Percentiles rank a stretch among this genome's conserved stretches.
These are phyloP conservation scores for Danionella dracula DNA, from an alignment of 2,797 vertebrate genomes.

Conservation along the genomic window DNA sequence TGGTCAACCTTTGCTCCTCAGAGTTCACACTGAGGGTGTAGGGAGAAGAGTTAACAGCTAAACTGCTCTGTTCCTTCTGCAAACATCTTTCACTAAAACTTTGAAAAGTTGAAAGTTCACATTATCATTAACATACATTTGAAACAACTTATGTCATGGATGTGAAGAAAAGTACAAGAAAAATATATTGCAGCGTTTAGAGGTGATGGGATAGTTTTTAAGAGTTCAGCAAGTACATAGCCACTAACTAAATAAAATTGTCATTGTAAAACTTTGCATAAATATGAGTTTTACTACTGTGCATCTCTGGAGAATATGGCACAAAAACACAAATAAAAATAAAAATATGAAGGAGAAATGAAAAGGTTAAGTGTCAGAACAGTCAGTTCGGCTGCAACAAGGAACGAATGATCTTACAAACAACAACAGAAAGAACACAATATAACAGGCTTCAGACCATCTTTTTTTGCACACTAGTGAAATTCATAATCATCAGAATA, in stretches of 20 bases:
- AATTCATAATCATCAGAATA: no score
- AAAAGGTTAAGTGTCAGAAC: background rate
- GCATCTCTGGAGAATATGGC: no score
- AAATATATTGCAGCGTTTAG: slow-evolving; percentile 27
- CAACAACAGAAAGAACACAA: background rate
- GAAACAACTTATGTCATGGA: slow-evolving; percentile 25
- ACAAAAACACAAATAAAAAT: no score
- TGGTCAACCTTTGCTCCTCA: slow-evolving; percentile 55
- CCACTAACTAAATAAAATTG: slow-evolving; percentile 44
- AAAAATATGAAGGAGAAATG: background rate
- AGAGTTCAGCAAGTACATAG: slow-evolving; percentile 27
- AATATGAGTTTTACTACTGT: no score
- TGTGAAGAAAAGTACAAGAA: slow-evolving; percentile 18
- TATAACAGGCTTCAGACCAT: background rate
- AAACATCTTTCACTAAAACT: slow-evolving; percentile 16
- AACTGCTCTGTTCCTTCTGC: slow-evolving; percentile 4
- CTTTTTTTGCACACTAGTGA: background rate
- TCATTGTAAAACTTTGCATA: no score
- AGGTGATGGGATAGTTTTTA: slow-evolving; percentile 29
- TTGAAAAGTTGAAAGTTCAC: slow-evolving; percentile 16
- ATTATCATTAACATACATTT: slow-evolving; percentile 13
- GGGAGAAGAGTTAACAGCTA: slow-evolving; percentile 43
- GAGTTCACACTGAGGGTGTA: slow-evolving; percentile 39
- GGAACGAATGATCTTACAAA: background rate
- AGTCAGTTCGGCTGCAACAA: background rate